Evolutionary conservation across 2,888 invertebrate genomes (phyloP).

Genomic region (Clusia tigrina): DNA sequence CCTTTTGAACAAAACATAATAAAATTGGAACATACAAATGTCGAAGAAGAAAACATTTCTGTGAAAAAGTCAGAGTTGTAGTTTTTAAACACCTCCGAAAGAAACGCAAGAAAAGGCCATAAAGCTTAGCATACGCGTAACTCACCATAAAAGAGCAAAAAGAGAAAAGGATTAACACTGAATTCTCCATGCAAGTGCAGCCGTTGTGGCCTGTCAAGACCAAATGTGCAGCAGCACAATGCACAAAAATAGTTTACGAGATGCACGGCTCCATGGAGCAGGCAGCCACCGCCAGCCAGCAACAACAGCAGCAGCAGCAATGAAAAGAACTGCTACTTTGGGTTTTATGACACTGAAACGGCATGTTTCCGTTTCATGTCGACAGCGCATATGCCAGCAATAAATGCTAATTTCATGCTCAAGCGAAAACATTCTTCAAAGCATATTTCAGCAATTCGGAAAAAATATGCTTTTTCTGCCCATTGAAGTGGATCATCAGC

Average conservation of each 20-base stretch:
- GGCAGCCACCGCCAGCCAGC: no score
- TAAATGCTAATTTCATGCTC: background rate
- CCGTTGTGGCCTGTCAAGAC: background rate
- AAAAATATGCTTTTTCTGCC: no score
- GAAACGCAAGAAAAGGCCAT: no score
- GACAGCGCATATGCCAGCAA: background rate
- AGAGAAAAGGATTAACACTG: background rate
- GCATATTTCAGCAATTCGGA: background rate
- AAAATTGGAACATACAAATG: no score
- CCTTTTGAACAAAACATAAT: no score
- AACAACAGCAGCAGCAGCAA: no score
- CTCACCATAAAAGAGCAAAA: background rate
- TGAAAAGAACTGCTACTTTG: background rate
- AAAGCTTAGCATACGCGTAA: background rate
- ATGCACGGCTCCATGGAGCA: background rate
- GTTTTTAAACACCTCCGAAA: no score
- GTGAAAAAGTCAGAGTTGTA: no score
- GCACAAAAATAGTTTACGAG: slow-evolving; percentile 9
- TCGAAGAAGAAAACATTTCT: no score
- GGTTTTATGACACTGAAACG: background rate
- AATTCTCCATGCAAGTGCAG: background rate
- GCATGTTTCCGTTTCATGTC: background rate
- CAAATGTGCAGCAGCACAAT: background rate
- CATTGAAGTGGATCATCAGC: background rate
- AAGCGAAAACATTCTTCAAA: background rate